Evolutionary conservation across 2,797 vertebrate species (phyloP).

Genomic region (Delichon dasypus): DNA sequence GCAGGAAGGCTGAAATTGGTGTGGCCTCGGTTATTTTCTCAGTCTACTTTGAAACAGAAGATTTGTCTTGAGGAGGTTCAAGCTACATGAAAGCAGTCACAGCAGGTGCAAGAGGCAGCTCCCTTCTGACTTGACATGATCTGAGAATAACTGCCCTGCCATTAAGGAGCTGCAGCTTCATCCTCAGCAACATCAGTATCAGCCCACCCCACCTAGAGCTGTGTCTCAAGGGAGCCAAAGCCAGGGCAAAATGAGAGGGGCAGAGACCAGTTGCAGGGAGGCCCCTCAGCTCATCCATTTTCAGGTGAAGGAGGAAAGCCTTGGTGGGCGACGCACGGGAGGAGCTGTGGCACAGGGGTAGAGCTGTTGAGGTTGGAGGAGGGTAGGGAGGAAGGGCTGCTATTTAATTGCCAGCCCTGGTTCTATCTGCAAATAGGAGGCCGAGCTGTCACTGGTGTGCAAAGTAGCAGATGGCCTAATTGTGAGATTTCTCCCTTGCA

Average conservation of each 20-base stretch:
- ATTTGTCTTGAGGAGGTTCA: not conserved
- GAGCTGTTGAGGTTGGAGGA: not conserved
- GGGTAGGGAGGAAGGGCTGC: not conserved
- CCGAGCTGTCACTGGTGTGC: slow-evolving; percentile 11
- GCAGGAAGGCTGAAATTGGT: not conserved
- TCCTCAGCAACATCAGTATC: not conserved
- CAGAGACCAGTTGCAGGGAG: not conserved
- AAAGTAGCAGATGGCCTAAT: slow-evolving; percentile 63
- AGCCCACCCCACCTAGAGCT: not conserved
- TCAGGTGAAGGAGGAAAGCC: not conserved
- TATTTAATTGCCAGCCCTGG: slow-evolving; percentile 6
- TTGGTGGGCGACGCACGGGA: not conserved
- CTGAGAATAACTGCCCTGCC: not conserved
- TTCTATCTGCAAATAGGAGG: slow-evolving; percentile 2
- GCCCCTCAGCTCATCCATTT: not conserved
- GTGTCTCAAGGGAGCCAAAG: not conserved
- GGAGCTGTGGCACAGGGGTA: not conserved
- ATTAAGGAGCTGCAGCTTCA: not conserved
- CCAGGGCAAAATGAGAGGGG: not conserved
- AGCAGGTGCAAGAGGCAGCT: not conserved
- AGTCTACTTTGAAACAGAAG: not conserved
- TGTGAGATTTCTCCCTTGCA: slow-evolving; percentile 46
- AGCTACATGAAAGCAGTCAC: not conserved
- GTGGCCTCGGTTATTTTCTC: not conserved
- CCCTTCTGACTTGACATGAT: not conserved